These are phyloP conservation scores for Holacanthus passer DNA, from an alignment of 2,113 vertebrate species.

Conservation along the genomic window DNA sequence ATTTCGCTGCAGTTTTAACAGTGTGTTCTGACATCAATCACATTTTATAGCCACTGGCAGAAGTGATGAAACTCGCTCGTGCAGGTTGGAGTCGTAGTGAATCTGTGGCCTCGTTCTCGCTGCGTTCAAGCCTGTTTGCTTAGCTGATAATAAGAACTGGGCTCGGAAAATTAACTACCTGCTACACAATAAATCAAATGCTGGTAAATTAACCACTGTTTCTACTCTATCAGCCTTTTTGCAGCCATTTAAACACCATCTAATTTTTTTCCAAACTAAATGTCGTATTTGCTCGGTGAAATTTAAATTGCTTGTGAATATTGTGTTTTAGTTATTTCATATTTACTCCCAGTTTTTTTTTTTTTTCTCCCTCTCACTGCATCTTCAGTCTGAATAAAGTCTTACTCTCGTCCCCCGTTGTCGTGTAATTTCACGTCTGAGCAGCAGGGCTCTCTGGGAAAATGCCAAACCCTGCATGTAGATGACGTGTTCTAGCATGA, in stretches of 20 bases:
- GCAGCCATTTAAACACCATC: conserved; percentile 10
- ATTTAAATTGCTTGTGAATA: conserved; percentile 5
- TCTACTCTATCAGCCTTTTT: background rate
- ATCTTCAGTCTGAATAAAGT: background rate
- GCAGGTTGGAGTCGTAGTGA: background rate
- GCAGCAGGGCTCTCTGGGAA: conserved; percentile 42
- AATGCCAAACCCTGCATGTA: conserved; percentile 30
- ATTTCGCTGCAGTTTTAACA: background rate
- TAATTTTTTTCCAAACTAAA: background rate
- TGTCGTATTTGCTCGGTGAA: background rate
- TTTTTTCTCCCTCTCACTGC: background rate
- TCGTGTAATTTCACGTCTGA: conserved; percentile 34
- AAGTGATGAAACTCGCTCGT: background rate
- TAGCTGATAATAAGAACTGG: background rate
- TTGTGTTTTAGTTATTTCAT: background rate
- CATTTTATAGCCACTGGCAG: background rate
- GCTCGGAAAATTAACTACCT: background rate
- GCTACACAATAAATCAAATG: background rate
- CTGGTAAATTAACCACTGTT: background rate
- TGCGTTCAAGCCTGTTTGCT: background rate
- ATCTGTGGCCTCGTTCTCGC: background rate
- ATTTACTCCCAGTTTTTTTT: conserved; percentile 3
- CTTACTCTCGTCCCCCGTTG: conserved; percentile 16
- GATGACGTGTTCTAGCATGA: conserved; percentile 9
- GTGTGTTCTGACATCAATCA: background rate